Conservation (phyloP, 2,888 invertebrate species). For the Zygogramma bicolorata region DNA sequence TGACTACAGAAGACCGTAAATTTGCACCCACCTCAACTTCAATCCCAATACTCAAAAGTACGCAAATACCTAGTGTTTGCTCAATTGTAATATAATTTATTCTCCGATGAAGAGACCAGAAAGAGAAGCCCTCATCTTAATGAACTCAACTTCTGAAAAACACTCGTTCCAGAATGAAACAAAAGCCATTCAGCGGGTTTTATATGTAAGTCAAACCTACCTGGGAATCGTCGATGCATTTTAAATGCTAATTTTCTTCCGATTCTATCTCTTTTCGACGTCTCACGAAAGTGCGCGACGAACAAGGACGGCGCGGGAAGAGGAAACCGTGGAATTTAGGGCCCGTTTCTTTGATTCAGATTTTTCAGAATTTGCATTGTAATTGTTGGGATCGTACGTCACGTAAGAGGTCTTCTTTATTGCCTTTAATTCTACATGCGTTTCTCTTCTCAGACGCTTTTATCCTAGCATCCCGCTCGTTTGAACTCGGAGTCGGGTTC, state of each 20-base stretch:
- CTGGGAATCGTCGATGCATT: constrained; percentile 46
- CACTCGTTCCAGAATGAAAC: constrained; percentile 27
- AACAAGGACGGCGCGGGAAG: background rate
- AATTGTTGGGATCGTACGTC: constrained; percentile 24
- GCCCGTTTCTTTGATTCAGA: constrained; percentile 27
- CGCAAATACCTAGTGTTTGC: too few relatives aligned
- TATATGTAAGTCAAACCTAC: constrained; percentile 42
- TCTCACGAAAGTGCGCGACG: constrained; percentile 2
- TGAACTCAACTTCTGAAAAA: constrained; percentile 23
- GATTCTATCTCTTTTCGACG: constrained; percentile 13
- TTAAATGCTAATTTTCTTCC: constrained; percentile 47
- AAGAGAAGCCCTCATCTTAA: constrained; percentile 14
- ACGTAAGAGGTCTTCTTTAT: constrained; percentile 19
- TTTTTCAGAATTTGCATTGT: constrained; percentile 33
- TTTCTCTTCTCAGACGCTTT: background rate
- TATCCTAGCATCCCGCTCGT: background rate
- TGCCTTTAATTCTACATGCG: constrained; percentile 15
- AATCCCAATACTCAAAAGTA: too few relatives aligned
- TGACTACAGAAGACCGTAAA: too few relatives aligned
- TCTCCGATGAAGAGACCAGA: background rate
- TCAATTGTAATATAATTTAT: constrained; percentile 10
- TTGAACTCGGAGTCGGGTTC: too few relatives aligned
- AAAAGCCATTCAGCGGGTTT: constrained; percentile 33
- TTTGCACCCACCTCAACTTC: too few relatives aligned
- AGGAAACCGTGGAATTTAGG: constrained; percentile 24